A percentile compares a stretch with the other conserved stretches of the same genome.
Evolutionary conservation across 2,113 vertebrate genomes (phyloP).

Genomic region (Spermophilus dauricus): DNA sequence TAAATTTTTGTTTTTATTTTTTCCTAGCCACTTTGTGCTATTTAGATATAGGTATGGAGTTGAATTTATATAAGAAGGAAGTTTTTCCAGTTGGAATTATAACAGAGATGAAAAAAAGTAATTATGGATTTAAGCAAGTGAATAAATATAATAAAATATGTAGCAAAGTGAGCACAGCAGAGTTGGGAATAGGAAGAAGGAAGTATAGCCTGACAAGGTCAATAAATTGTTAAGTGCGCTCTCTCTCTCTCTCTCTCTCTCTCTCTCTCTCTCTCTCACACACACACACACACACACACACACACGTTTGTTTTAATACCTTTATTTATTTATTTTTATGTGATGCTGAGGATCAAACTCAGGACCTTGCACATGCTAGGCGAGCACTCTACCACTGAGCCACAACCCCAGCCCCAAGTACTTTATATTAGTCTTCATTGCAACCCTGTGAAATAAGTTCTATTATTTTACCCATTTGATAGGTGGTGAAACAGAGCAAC

Average conservation of each 20-base stretch:
- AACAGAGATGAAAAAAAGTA: neutral
- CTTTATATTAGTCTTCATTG: neutral
- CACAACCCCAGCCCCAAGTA: neutral
- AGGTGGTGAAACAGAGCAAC: neutral
- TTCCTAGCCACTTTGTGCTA: neutral
- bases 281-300: too few relatives aligned
- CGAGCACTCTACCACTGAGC: too few relatives aligned
- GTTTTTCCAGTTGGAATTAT: neutral
- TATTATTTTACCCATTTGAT: conserved; percentile 10
- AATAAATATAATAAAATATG: neutral
- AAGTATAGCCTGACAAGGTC: neutral
- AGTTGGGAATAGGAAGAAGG: neutral
- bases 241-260: too few relatives aligned
- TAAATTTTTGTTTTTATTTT: neutral
- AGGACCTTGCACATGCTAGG: too few relatives aligned
- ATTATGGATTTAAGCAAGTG: conserved; percentile 10
- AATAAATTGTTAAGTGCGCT: neutral
- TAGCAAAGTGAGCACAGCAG: neutral
- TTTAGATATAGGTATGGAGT: neutral
- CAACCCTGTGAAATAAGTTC: neutral
- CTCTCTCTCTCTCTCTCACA: too few relatives aligned
- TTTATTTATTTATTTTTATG: too few relatives aligned
- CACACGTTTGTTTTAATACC: too few relatives aligned
- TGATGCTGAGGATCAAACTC: too few relatives aligned
- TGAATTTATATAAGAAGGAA: neutral